These are phyloP conservation scores for Lycorma delicatula DNA, from an alignment of 1,140 invertebrate species.

Conservation along the genomic window DNA sequence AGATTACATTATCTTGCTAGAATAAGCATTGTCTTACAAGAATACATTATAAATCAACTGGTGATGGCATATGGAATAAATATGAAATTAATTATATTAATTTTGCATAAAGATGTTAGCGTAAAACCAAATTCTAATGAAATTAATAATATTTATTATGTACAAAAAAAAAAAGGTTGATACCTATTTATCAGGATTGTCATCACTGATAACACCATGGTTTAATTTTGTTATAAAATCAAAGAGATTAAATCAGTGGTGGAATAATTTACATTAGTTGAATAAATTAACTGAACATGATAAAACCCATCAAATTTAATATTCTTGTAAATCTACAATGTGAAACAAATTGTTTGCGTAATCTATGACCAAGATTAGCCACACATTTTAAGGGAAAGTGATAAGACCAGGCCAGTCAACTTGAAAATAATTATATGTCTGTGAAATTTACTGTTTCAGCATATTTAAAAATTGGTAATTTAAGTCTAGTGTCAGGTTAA, in stretches of 20 bases:
- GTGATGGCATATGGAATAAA: conserved; percentile 79
- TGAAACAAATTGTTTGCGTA: no score
- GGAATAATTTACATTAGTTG: conserved; percentile 77
- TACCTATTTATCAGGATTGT: conserved; percentile 51
- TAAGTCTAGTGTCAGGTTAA: no score
- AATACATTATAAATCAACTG: conserved; percentile 75
- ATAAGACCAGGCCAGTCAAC: no score
- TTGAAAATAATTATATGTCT: no score
- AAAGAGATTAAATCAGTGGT: conserved; percentile 70
- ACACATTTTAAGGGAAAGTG: no score
- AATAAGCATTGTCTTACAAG: conserved; percentile 78
- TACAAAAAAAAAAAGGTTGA: conserved; percentile 61
- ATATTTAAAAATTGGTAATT: no score
- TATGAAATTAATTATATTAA: conserved; percentile 96
- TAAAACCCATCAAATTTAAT: conserved; percentile 63
- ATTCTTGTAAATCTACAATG: no score
- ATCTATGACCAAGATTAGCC: no score
- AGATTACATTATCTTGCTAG: conserved; percentile 71
- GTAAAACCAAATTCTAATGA: conserved; percentile 82
- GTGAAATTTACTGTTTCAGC: no score
- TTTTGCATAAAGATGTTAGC: conserved; percentile 70
- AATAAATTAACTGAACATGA: conserved; percentile 62
- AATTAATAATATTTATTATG: conserved; percentile 71
- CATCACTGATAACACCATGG: conserved; percentile 83
- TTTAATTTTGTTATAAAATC: conserved; percentile 71